Base-by-base conservation (phyloP, 2,797 vertebrate species). In the Acanthis flammea region DNA sequence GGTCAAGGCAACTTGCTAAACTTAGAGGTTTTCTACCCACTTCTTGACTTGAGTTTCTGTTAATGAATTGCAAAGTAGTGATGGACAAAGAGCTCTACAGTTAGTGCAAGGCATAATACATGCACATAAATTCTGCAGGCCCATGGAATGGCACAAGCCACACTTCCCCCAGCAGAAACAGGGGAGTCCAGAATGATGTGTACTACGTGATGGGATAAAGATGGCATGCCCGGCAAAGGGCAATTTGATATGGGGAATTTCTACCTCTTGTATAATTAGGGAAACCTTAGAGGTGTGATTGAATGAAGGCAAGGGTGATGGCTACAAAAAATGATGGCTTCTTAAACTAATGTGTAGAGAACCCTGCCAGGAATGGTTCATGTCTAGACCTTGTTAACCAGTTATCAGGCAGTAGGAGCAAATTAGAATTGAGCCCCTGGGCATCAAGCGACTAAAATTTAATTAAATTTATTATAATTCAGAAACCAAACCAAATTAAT, bases 331-430 rank as follows among this genome's bases (percentile, higher is more conserved):
- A 95, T 97, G 95, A 97, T 96, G 94, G 92, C 94, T 95, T 94
- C 95, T 97, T 90, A 92, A 96, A 95, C 94, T 97, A 97, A 97
- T 97, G 76, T 94, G 95, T 76, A 94, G 89, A 92, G 97, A 97
- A 73, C 96, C 90, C 97, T 97, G 97, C 97, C 97, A 97, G 95
- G 93, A 97, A 93, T 22, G 63, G 94, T 97, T 97, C 96, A 94
- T 94, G 96, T 97, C 96, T 96, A 92, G 81, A 94, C 79, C 42
- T 77, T 81, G 97, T 93, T 96, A 97, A 95, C 83, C 94, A 97
- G 94, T 81, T 94, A 96, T 83, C 74, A 95, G 92, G 54, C 90
- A 96, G 90, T 68, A 91, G 33, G 19, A 95, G 62, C 92, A 97
- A 97, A 97, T 96, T 96, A 96, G 92, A 94, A 62, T n/a, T 88